Percentiles rank a stretch among this genome's conserved stretches.
phyloP scores from a whole-genome alignment of 2,797 vertebrate species.

The Coccyzus lansbergi region DNA sequence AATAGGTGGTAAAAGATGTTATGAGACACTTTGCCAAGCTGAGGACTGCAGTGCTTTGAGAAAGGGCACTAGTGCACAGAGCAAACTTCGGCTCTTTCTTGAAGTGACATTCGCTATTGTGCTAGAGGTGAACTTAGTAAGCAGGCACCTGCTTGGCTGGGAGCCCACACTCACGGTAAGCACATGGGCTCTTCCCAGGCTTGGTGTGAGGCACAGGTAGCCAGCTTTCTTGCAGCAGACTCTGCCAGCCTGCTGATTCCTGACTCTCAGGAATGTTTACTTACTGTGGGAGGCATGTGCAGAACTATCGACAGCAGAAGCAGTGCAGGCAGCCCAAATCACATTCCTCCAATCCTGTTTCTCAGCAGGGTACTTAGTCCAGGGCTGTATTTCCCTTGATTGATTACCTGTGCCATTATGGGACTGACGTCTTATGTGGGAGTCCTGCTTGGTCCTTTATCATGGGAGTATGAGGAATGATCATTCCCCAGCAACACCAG shows the following conservation, averaged over 20 bases:
- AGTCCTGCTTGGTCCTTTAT: conserved; percentile 16
- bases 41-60: neutral
- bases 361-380: neutral
- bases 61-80: neutral
- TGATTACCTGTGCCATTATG: neutral
- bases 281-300: neutral
- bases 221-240: neutral
- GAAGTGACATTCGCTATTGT: neutral
- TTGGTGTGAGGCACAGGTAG: neutral
- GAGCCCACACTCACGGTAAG: neutral
- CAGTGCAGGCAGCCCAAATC: neutral
- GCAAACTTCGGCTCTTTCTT: neutral
- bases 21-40: neutral
- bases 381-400: conserved; percentile 8
- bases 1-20: neutral
- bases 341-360: neutral
- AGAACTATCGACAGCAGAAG: neutral
- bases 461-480: conserved; percentile 7
- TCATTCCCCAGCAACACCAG: neutral
- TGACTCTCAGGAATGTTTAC: neutral
- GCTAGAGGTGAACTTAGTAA: neutral
- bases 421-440: neutral
- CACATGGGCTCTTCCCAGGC: neutral
- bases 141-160: neutral
- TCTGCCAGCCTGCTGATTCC: neutral